Conservation (phyloP, 92 coral and sea anemone species). For the Zoanthus solanderi region DNA sequence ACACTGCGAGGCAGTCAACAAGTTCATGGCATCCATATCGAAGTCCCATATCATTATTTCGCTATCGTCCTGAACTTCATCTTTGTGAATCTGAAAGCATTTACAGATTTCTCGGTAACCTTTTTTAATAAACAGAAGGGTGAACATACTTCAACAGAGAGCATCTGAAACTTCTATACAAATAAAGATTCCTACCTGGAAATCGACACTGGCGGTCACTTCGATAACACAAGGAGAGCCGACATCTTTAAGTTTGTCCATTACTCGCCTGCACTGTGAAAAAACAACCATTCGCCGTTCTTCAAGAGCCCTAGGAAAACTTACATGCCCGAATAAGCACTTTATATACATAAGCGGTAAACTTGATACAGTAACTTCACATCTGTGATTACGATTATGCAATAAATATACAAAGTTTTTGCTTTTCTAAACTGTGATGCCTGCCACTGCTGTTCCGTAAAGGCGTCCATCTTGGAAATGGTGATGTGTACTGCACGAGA, state of each 20-base stretch:
- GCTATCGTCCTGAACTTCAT: slow-evolving; percentile 27
- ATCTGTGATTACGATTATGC: slow-evolving; percentile 11
- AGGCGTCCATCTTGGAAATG: slow-evolving; percentile 37
- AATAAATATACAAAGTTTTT: slow-evolving; percentile 18
- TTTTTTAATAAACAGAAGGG: slow-evolving; percentile 16
- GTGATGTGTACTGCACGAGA: slow-evolving; percentile 14
- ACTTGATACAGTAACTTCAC: slow-evolving; percentile 30
- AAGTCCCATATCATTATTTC: slow-evolving; percentile 37
- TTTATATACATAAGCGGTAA: slow-evolving; percentile 24
- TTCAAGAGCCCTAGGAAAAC: slow-evolving; percentile 29
- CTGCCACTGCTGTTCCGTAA: slow-evolving; percentile 30
- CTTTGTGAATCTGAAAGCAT: slow-evolving; percentile 21
- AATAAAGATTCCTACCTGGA: slow-evolving; percentile 28
- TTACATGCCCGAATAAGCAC: slow-evolving; percentile 30
- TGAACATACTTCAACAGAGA: neutral
- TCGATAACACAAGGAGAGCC: slow-evolving; percentile 32
- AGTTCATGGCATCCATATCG: slow-evolving; percentile 7
- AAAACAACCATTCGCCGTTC: slow-evolving; percentile 32
- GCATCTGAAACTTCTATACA: neutral
- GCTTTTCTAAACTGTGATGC: slow-evolving; percentile 25
- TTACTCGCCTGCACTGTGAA: slow-evolving; percentile 19
- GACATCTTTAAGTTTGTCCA: slow-evolving; percentile 40
- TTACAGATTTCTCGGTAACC: slow-evolving; percentile 3
- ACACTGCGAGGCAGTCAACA: slow-evolving; percentile 22
- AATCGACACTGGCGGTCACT: slow-evolving; percentile 38